These are phyloP conservation scores for Zaprionus vittiger DNA, from an alignment of 1,140 invertebrate species.

Conservation along the genomic window DNA sequence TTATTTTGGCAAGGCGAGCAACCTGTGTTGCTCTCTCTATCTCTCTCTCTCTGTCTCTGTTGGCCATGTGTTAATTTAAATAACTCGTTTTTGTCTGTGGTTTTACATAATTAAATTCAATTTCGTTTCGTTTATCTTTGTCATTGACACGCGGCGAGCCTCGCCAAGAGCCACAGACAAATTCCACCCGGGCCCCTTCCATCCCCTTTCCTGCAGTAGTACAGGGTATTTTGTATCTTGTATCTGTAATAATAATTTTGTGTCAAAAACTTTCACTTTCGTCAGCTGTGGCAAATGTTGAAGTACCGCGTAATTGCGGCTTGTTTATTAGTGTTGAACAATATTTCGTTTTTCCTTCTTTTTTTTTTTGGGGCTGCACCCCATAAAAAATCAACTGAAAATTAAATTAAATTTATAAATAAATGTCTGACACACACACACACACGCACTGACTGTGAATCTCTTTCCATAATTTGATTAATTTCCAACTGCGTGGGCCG, in stretches of 20 bases:
- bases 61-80: constrained; percentile 38
- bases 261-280: constrained; percentile 50
- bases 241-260: constrained; percentile 25
- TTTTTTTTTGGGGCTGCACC: background rate
- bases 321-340: constrained; percentile 8
- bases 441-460: background rate
- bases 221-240: constrained; percentile 13
- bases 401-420: constrained; percentile 23
- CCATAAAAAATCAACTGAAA: background rate
- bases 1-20: background rate
- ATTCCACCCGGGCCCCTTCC: background rate
- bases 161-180: constrained; percentile 22
- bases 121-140: constrained; percentile 40
- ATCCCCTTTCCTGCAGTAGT: background rate
- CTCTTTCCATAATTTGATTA: constrained; percentile 20
- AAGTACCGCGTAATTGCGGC: constrained; percentile 35
- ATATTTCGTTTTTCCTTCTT: constrained; percentile 4
- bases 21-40: background rate
- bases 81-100: constrained; percentile 20
- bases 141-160: constrained; percentile 38
- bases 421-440: background rate
- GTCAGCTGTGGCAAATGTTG: constrained; percentile 16
- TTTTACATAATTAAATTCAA: constrained; percentile 52
- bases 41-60: background rate
- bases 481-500: constrained; percentile 3